phyloP scores from a whole-genome alignment of 2,797 vertebrate species.

The Melanotaenia parkinsoni region DNA sequence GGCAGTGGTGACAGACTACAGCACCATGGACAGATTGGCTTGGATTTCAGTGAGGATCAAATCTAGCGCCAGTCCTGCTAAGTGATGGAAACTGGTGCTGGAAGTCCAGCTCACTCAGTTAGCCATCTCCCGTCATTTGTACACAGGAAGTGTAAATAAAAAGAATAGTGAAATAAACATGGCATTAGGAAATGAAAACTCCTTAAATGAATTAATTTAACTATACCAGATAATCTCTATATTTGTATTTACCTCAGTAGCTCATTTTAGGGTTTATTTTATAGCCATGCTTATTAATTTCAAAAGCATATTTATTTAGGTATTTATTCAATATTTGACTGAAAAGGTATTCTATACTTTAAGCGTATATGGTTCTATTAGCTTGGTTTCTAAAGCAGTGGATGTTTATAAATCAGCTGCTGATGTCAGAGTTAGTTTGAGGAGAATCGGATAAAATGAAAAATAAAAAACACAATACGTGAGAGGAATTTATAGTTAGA shows the following conservation, averaged over 20 bases:
- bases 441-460: constrained; percentile 17
- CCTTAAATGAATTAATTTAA: background rate
- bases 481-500: constrained; percentile 26
- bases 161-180: background rate
- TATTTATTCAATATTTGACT: constrained; percentile 4
- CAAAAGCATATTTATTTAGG: background rate
- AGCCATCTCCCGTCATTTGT: background rate
- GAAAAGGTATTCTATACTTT: constrained; percentile 2
- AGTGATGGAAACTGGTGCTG: background rate
- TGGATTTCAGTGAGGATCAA: too few relatives aligned
- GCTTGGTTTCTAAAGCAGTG: constrained; percentile 53
- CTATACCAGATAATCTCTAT: background rate
- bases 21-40: too few relatives aligned
- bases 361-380: constrained; percentile 30
- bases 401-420: constrained; percentile 42
- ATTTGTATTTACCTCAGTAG: background rate
- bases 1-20: too few relatives aligned
- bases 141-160: background rate
- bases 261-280: background rate
- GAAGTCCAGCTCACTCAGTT: background rate
- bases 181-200: background rate
- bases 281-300: background rate
- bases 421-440: constrained; percentile 59
- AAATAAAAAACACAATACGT: constrained; percentile 14
- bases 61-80: background rate